Evolutionary conservation across 2,113 vertebrate species (phyloP).

Genomic region (Eclectus roratus): DNA sequence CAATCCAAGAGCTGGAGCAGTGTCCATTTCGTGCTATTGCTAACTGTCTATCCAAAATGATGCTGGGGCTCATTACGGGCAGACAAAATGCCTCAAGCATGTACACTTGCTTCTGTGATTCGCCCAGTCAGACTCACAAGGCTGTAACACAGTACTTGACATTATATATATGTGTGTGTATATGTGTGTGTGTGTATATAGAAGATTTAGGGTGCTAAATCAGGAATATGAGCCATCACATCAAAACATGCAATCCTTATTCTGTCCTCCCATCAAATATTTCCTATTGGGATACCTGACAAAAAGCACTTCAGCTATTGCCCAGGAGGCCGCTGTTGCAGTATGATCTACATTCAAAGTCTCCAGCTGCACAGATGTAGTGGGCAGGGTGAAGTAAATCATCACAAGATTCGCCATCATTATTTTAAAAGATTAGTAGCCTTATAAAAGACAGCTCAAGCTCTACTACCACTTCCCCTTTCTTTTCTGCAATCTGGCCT

Average conservation of each 20-base stretch:
- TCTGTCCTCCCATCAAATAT: neutral
- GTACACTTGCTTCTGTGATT: neutral
- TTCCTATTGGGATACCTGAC: neutral
- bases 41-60: neutral
- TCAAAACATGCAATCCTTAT: neutral
- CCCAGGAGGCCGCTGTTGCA: neutral
- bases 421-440: neutral
- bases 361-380: neutral
- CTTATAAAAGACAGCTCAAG: neutral
- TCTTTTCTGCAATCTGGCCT: neutral
- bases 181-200: neutral
- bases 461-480: neutral
- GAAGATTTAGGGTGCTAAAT: neutral
- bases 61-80: neutral
- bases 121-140: neutral
- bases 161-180: accelerated
- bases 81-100: neutral
- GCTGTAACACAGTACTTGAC: neutral
- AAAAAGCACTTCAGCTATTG: neutral
- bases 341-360: neutral
- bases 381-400: neutral
- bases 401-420: neutral
- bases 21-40: neutral
- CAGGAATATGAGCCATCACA: neutral
- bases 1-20: neutral